Evolutionary conservation across 2,113 vertebrate genomes (phyloP), one percentile per base, ranked within the genome.

Genomic region (Ginglymostoma cirratum): DNA sequence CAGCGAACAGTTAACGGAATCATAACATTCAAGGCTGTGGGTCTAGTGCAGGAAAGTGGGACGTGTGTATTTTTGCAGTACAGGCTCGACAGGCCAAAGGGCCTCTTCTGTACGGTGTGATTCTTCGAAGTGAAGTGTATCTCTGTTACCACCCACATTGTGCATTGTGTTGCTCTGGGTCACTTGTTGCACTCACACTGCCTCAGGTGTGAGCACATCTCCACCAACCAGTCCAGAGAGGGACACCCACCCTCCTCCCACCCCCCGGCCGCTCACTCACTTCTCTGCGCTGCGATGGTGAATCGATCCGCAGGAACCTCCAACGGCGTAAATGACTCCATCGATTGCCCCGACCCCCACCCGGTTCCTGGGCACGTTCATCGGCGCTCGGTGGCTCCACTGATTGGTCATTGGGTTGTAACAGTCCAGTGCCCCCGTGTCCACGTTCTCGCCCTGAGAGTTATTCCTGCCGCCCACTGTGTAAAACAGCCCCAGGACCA

Each of bases 361-460:
- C 38, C 98, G 96, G 97, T 98, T 98, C 96, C 98, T 97, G 95
- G 98, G 97, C 17, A 96, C 96, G 96, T 97, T 98, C 96, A 98
- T 97, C 10, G 97, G 95, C 2, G 98, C 97, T 8, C 96, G 97
- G 96, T 97, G 97, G 85, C 97, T 98, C 98, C 98, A 98, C 96
- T 98, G 97, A 97, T 98, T 98, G 96, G 97, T 98, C 97, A 98
- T 97, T 55, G 98, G 98, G 97, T 98, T 98, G 97, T 98, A 98
- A 97, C 98, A 98, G 97, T 96, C 97, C 95, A 98, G 96, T 8
- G 96, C n/a, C 96, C 96, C 97, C 42, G 97, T 98, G 96, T 98
- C 98, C 0, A 96, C 96, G 96, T 98, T 98, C 96, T 97, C 97
- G 45, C 97, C 97, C 61, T 97, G 96, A 0, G 98, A 98, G 96